These are phyloP conservation scores for Nowickia ferox DNA, from an alignment of 2,888 invertebrate genomes.

Conservation along the genomic window DNA sequence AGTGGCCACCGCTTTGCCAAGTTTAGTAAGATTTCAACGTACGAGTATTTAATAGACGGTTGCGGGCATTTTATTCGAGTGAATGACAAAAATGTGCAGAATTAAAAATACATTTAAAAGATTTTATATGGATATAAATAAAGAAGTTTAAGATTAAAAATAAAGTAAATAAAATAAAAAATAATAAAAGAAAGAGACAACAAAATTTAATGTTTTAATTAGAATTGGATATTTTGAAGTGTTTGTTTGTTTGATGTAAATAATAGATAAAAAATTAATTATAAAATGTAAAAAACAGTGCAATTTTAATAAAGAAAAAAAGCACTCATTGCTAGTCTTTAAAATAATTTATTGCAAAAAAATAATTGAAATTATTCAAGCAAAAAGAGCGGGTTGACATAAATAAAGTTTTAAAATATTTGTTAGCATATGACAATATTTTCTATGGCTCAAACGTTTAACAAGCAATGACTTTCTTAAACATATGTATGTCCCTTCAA, in stretches of 20 bases:
- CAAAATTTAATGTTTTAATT: too few relatives aligned
- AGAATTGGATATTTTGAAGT: background rate
- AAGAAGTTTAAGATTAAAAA: slow-evolving; percentile 13
- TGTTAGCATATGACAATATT: too few relatives aligned
- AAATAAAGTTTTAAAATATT: too few relatives aligned
- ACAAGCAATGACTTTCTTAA: too few relatives aligned
- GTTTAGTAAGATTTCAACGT: slow-evolving; percentile 71
- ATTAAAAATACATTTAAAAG: slow-evolving; percentile 15
- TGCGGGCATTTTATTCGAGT: slow-evolving; percentile 32
- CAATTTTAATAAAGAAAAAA: background rate
- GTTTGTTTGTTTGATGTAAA: background rate
- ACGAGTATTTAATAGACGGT: slow-evolving; percentile 71
- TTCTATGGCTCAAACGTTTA: too few relatives aligned
- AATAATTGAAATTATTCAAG: background rate
- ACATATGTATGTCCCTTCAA: too few relatives aligned
- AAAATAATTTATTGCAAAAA: background rate
- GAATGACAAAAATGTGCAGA: slow-evolving; percentile 27
- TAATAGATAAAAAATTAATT: background rate
- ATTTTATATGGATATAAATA: slow-evolving; percentile 11
- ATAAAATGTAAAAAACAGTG: background rate
- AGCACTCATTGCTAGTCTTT: too few relatives aligned
- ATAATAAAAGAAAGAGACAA: background rate
- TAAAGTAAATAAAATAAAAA: slow-evolving; percentile 3
- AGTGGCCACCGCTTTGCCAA: slow-evolving; percentile 66
- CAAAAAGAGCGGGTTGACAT: too few relatives aligned